phyloP scores from a whole-genome alignment of 2,888 invertebrate species.

The Drosophila acutilabella region DNA sequence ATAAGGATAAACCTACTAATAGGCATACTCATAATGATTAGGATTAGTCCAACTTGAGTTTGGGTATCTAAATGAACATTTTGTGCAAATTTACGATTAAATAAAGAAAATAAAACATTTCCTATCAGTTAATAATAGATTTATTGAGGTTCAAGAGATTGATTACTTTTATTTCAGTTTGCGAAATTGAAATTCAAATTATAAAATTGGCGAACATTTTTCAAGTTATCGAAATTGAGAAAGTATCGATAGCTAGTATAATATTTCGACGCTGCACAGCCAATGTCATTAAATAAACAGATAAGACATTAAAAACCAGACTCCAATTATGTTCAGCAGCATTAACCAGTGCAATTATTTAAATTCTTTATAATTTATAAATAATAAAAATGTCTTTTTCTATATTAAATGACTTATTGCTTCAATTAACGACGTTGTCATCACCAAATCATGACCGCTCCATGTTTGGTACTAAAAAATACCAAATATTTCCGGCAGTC shows the following conservation, averaged over 20 bases:
- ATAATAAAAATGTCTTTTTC: too few relatives aligned
- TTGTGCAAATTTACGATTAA: neutral
- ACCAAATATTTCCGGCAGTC: slow-evolving; percentile 8
- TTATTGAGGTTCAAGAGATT: slow-evolving; percentile 2
- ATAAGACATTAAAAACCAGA: too few relatives aligned
- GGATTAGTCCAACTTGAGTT: slow-evolving; percentile 13
- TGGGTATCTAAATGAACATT: slow-evolving; percentile 19
- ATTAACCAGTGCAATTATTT: neutral
- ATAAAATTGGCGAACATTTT: neutral
- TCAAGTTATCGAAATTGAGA: too few relatives aligned
- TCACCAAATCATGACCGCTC: neutral
- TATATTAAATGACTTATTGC: too few relatives aligned
- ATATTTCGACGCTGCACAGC: too few relatives aligned
- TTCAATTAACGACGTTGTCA: neutral
- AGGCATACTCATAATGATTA: slow-evolving; percentile 11
- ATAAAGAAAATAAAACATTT: neutral
- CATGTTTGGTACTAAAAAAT: slow-evolving; percentile 17
- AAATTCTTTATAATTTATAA: too few relatives aligned
- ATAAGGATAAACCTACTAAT: slow-evolving; percentile 32
- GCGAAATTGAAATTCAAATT: neutral
- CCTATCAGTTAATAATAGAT: neutral
- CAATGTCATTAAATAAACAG: too few relatives aligned
- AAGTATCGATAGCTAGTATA: too few relatives aligned
- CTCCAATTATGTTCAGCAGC: too few relatives aligned
- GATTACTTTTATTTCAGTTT: neutral